Evolutionary conservation across 2,888 invertebrate genomes (phyloP).

Genomic region (Cerastis leucographa): DNA sequence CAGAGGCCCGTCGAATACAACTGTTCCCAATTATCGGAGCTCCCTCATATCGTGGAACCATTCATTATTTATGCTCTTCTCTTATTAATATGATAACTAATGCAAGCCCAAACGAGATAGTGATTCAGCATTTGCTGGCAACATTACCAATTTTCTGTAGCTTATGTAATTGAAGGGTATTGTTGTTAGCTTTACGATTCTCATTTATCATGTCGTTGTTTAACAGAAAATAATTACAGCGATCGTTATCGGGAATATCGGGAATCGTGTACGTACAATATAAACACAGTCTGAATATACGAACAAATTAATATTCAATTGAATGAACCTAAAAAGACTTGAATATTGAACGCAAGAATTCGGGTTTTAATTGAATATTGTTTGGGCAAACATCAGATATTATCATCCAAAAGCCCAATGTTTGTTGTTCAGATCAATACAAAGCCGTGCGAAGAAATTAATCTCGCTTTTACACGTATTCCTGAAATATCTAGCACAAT

Average conservation of each 20-base stretch:
- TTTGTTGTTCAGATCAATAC: slow-evolving; percentile 17
- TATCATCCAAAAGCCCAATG: background rate
- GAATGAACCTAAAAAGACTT: slow-evolving; percentile 15
- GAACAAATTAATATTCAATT: slow-evolving; percentile 8
- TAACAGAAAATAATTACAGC: slow-evolving; percentile 31
- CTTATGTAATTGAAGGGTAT: slow-evolving; percentile 57
- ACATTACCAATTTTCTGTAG: slow-evolving; percentile 65
- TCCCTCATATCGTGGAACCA: slow-evolving; percentile 63
- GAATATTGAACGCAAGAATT: slow-evolving; percentile 1
- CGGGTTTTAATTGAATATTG: slow-evolving; percentile 25
- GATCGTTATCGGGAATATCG: slow-evolving; percentile 22
- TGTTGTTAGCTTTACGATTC: slow-evolving; percentile 29
- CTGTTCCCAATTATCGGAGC: slow-evolving; percentile 64
- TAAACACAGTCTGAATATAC: slow-evolving; percentile 8
- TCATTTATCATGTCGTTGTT: slow-evolving; percentile 24
- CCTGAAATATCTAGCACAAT: slow-evolving; percentile 53
- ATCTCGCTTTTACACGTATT: slow-evolving; percentile 42
- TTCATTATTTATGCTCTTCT: slow-evolving; percentile 70
- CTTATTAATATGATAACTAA: slow-evolving; percentile 77
- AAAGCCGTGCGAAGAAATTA: slow-evolving; percentile 18
- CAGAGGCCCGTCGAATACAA: slow-evolving; percentile 59
- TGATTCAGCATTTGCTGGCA: slow-evolving; percentile 62
- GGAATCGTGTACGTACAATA: slow-evolving; percentile 11
- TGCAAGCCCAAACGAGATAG: slow-evolving; percentile 71
- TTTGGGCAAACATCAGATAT: slow-evolving; percentile 8